Evolutionary conservation across 2,888 invertebrate species (phyloP).

Genomic region (Marasmarcha lunaedactyla): DNA sequence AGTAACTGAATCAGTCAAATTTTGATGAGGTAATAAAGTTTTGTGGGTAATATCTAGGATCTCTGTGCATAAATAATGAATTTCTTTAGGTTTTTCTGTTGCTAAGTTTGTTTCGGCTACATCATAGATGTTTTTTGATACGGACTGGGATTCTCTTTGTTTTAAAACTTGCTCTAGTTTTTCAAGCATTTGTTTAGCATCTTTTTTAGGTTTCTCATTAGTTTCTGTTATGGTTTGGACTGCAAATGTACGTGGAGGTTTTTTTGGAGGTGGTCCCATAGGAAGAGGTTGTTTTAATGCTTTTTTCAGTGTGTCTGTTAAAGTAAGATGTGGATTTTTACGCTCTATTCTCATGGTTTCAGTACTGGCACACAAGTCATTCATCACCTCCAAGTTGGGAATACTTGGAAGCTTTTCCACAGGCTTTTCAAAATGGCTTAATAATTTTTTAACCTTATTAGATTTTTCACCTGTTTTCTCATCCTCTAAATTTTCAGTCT

Average conservation of each 20-base stretch:
- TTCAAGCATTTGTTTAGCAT: slow-evolving; percentile 74
- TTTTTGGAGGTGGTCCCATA: slow-evolving; percentile 78
- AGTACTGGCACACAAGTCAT: slow-evolving; percentile 43
- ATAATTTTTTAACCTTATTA: slow-evolving; percentile 34
- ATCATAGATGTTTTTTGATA: slow-evolving; percentile 26
- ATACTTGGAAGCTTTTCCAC: slow-evolving; percentile 20
- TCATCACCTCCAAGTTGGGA: slow-evolving; percentile 39
- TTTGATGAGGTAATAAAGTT: slow-evolving; percentile 32
- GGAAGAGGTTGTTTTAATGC: slow-evolving; percentile 77
- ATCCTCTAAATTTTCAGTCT: slow-evolving; percentile 59
- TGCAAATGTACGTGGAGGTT: slow-evolving; percentile 77
- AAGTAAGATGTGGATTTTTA: slow-evolving; percentile 50
- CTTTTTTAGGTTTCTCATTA: slow-evolving; percentile 41
- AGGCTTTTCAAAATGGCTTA: slow-evolving; percentile 30
- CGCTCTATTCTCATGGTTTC: slow-evolving; percentile 53
- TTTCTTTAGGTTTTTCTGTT: slow-evolving; percentile 44
- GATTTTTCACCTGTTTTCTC: slow-evolving; percentile 41
- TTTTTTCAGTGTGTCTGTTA: slow-evolving; percentile 73
- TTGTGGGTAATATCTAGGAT: slow-evolving; percentile 50
- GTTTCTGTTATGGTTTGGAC: slow-evolving; percentile 27
- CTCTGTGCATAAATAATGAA: slow-evolving; percentile 63
- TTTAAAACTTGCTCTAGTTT: slow-evolving; percentile 73
- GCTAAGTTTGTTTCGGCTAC: slow-evolving; percentile 30
- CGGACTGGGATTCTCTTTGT: slow-evolving; percentile 45
- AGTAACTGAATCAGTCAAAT: slow-evolving; percentile 31